These are phyloP conservation scores for Drosophila setifemur DNA, from an alignment of 1,140 invertebrate genomes.

Conservation along the genomic window DNA sequence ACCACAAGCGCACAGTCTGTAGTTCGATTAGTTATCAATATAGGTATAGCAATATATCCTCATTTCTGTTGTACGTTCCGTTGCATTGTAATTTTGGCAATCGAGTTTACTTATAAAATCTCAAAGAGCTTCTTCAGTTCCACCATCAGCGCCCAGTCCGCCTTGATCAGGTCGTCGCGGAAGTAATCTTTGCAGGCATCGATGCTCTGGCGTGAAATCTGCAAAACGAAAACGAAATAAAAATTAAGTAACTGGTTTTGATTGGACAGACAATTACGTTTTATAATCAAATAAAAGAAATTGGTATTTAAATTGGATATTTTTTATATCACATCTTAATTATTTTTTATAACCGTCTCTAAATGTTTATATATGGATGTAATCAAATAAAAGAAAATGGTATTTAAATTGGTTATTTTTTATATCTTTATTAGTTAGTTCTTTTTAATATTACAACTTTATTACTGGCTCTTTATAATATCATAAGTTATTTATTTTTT, in stretches of 20 bases:
- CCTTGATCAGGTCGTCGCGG: constrained; percentile 97
- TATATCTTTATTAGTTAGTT: too few relatives aligned
- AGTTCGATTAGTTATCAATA: constrained; percentile 25
- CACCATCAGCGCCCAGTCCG: constrained; percentile 99
- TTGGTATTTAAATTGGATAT: too few relatives aligned
- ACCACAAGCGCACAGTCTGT: constrained; percentile 61
- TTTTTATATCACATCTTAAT: too few relatives aligned
- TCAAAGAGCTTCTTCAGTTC: constrained; percentile 99
- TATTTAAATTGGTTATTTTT: too few relatives aligned
- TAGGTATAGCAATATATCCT: constrained; percentile 15
- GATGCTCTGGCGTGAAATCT: constrained; percentile 98
- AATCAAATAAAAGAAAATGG: too few relatives aligned
- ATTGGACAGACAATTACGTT: too few relatives aligned
- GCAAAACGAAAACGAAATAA: constrained; percentile 82
- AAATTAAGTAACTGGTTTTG: neutral
- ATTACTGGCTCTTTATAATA: too few relatives aligned
- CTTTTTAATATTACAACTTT: too few relatives aligned
- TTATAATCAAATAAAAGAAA: too few relatives aligned
- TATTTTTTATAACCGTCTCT: too few relatives aligned
- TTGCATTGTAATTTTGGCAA: constrained; percentile 38
- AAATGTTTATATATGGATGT: too few relatives aligned
- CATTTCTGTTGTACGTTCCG: constrained; percentile 17
- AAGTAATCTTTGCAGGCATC: constrained; percentile 99
- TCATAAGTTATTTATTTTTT: too few relatives aligned
- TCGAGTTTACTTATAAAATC: constrained; percentile 89